A percentile compares a stretch with the other conserved stretches of the same genome.
phyloP scores from a whole-genome alignment of 2,113 vertebrate genomes.

The Fregata magnificens region DNA sequence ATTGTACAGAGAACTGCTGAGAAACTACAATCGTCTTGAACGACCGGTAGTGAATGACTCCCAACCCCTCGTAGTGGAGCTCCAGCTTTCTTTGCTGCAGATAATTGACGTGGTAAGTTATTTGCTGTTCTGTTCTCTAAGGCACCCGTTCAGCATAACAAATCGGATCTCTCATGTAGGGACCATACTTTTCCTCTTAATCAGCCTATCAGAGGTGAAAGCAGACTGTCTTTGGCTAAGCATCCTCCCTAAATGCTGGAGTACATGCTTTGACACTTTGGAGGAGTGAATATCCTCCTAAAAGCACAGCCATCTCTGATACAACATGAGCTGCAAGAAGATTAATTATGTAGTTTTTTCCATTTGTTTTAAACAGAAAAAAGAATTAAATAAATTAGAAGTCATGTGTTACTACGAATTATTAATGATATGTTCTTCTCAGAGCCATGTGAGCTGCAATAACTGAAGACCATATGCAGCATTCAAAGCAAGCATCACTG shows the following conservation, averaged over 20 bases:
- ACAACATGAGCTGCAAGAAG: not conserved
- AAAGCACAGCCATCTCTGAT: not conserved
- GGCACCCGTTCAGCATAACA: not conserved
- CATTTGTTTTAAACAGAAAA: not conserved
- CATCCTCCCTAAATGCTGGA: not conserved
- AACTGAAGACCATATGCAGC: not conserved
- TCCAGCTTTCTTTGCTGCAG: conserved; percentile 87
- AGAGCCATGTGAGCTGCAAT: not conserved
- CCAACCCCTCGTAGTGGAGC: conserved; percentile 81
- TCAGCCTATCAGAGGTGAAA: not conserved
- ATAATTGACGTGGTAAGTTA: conserved; percentile 89
- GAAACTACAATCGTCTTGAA: conserved; percentile 86
- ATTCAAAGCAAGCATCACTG: not conserved
- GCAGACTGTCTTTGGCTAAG: not conserved
- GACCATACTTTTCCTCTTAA: not conserved
- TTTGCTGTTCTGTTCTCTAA: not conserved
- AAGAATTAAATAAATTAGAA: not conserved
- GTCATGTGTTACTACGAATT: not conserved
- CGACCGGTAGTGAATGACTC: conserved; percentile 87
- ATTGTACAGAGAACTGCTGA: conserved; percentile 84
- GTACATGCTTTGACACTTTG: not conserved
- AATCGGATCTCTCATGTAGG: not conserved
- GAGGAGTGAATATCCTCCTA: not conserved
- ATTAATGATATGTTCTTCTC: not conserved
- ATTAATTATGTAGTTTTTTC: conserved; percentile 25